Evolutionary conservation across 2,113 vertebrate genomes (phyloP), one percentile per base, ranked within the genome.

Genomic region (Percopsis transmontana): DNA sequence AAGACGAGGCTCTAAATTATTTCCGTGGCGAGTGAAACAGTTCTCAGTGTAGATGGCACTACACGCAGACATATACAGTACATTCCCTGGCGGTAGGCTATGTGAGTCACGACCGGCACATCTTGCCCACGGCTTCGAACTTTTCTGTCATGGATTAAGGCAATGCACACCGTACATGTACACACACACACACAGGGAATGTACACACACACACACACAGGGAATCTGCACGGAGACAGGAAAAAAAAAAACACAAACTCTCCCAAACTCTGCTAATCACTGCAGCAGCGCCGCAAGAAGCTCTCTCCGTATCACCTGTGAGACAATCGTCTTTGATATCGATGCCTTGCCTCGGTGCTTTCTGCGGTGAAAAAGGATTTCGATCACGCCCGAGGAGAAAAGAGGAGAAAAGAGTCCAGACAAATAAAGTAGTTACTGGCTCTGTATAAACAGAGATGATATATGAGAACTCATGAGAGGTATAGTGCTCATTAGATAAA

Each of bases 401-500:
- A n/a, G n/a, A n/a, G n/a, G n/a, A n/a, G n/a, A n/a, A n/a, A n/a
- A 33, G 3, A 33, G 27, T 33, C 27, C 7, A 7, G 27, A 33
- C 51, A 23, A 53, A 53, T 50, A 10, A 76, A 51, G 6, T 58
- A 10, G 1, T 8, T 62, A 76, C n/a, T 60, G 15, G 45, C 45
- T 16, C 15, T 40, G 18, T 63, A 77, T 61, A 33, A 24, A 48
- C 7, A 15, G 48, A 13, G 0, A 48, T 3, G 24, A 11, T 18
- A 11, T n/a, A 18, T 20, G 5, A 18, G 10, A 11, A 19, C 19
- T 20, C n/a, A 51, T 51, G n/a, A 45, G 42, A 2, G 12, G 45
- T 20, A 53, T 67, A 76, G 71, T 18, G 76, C 41, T 1, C 70
- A 86, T 79, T 56, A 75, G 42, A 40, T 62, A 77, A 77, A 79